Evolutionary conservation across 2,113 vertebrate species (phyloP).

Genomic region (Eudyptes chrysolophus): DNA sequence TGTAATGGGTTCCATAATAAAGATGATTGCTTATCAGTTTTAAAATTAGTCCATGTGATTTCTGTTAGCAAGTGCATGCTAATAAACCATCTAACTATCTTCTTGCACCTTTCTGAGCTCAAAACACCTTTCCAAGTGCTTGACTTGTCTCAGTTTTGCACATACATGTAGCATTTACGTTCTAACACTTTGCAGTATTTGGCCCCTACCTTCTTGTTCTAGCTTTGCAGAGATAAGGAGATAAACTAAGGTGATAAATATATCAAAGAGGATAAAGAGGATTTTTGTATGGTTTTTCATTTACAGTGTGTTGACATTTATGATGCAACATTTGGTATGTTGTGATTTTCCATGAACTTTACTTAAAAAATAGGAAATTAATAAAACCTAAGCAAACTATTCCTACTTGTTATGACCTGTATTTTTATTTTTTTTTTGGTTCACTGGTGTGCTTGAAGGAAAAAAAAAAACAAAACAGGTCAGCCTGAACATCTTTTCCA

Average conservation of each 20-base stretch:
- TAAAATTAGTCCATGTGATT: neutral
- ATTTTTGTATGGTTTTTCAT: neutral
- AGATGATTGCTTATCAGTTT: neutral
- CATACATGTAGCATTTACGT: accelerated
- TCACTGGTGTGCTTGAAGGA: neutral
- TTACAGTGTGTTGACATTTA: neutral
- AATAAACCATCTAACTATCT: neutral
- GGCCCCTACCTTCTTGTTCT: neutral
- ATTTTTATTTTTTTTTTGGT: neutral
- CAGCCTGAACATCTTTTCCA: neutral
- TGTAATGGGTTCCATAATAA: neutral
- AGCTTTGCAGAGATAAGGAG: neutral
- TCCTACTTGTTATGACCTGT: neutral
- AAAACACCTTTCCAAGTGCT: neutral
- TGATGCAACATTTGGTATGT: accelerated
- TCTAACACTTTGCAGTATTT: neutral
- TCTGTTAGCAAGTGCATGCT: neutral
- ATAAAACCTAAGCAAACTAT: neutral
- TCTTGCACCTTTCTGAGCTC: neutral
- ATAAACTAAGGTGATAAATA: neutral
- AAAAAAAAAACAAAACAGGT: accelerated
- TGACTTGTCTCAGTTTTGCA: neutral
- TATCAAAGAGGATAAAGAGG: no score
- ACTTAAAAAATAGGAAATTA: neutral
- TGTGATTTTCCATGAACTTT: neutral